Conservation (phyloP, 2,113 vertebrate species). For the Erythrolamprus reginae region DNA sequence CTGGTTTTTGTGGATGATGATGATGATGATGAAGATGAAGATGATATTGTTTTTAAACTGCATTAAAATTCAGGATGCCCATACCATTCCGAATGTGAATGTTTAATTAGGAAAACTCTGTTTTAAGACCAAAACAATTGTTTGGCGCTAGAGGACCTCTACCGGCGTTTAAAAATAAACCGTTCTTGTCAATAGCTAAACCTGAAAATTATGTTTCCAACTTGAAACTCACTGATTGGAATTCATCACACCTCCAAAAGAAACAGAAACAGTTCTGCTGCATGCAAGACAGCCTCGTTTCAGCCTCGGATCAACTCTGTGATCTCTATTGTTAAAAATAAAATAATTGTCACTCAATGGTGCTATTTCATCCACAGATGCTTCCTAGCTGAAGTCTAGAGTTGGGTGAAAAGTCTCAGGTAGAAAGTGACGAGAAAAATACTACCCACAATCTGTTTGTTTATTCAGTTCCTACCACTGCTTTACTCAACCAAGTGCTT, state of each 20-base stretch:
- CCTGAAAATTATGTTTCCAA: neutral
- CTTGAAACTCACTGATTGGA: neutral
- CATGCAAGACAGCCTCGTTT: neutral
- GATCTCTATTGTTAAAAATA: neutral
- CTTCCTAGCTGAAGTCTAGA: neutral
- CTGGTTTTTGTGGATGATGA: too few species aligned
- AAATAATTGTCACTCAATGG: neutral
- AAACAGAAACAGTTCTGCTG: neutral
- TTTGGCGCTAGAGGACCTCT: neutral
- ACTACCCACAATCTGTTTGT: neutral
- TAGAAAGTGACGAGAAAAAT: neutral
- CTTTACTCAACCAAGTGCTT: neutral
- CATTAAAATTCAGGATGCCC: neutral
- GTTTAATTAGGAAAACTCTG: neutral
- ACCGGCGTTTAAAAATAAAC: neutral
- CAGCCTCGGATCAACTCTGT: neutral
- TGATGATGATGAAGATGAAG: too few species aligned
- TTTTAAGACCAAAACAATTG: neutral
- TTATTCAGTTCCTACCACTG: neutral
- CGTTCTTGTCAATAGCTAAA: neutral
- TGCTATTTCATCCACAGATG: neutral
- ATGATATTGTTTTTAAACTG: neutral
- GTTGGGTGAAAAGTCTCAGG: neutral
- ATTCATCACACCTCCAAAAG: neutral
- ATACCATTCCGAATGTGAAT: neutral